Percentiles rank a stretch among this genome's conserved stretches.
These are phyloP conservation scores for Pseudomugil gertrudae DNA, from an alignment of 2,797 vertebrate species.

Conservation along the genomic window DNA sequence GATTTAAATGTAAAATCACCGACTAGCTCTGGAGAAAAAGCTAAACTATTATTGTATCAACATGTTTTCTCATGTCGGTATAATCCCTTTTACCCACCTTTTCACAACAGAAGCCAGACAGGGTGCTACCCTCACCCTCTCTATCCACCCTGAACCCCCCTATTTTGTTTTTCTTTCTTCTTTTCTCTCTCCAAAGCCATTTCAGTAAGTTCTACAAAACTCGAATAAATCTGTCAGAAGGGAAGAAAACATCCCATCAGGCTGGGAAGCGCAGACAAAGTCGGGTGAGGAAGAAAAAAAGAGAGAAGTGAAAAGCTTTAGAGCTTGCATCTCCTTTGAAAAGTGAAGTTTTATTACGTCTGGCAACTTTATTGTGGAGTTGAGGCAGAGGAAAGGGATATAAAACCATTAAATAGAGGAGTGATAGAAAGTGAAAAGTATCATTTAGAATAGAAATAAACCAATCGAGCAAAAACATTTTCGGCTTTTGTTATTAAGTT, in stretches of 20 bases:
- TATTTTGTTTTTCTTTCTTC: conserved; percentile 46
- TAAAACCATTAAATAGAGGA: conserved; percentile 58
- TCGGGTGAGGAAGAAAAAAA: conserved; percentile 60
- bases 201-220: conserved; percentile 78
- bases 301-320: conserved; percentile 57
- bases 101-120: not conserved
- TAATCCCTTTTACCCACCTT: conserved; percentile 17
- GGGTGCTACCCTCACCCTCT: too few relatives aligned
- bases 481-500: too few relatives aligned
- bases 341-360: conserved; percentile 82
- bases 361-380: conserved; percentile 80
- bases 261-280: conserved; percentile 65
- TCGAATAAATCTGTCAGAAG: conserved; percentile 82
- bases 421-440: conserved; percentile 24
- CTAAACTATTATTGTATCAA: too few relatives aligned
- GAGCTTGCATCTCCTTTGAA: conserved; percentile 77
- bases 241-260: conserved; percentile 60
- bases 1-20: too few relatives aligned
- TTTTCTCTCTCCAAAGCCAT: too few relatives aligned
- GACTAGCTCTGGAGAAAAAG: too few relatives aligned
- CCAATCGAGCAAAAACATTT: too few relatives aligned
- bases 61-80: not conserved
- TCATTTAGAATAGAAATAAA: not conserved
- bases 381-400: conserved; percentile 69
- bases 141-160: conserved; percentile 18